These are phyloP conservation scores for Habroteleia sp. DNA, from an alignment of 2,888 invertebrate genomes.

Conservation along the genomic window DNA sequence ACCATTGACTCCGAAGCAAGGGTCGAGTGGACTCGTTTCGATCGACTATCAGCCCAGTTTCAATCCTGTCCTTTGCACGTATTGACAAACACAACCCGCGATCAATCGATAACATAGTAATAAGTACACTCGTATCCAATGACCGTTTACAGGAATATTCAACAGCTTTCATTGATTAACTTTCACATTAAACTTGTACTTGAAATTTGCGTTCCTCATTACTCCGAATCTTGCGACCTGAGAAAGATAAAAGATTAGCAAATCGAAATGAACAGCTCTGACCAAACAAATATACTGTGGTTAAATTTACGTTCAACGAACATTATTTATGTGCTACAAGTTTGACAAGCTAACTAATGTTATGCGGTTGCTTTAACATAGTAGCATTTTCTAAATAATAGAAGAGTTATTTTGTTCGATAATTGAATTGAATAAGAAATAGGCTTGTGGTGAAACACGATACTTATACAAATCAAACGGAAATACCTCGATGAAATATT, in stretches of 20 bases:
- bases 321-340: constrained; percentile 40
- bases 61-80: constrained; percentile 64
- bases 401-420: constrained; percentile 23
- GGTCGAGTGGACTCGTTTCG: constrained; percentile 62
- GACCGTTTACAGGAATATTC: constrained; percentile 56
- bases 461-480: too few relatives aligned
- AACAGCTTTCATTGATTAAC: constrained; percentile 51
- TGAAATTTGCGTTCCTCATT: constrained; percentile 33
- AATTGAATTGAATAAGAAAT: too few relatives aligned
- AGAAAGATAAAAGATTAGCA: constrained; percentile 44
- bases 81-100: constrained; percentile 57
- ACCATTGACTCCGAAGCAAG: constrained; percentile 60
- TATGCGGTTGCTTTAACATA: constrained; percentile 16
- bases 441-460: too few relatives aligned
- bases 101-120: constrained; percentile 62
- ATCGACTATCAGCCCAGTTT: constrained; percentile 63
- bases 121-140: constrained; percentile 53
- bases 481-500: too few relatives aligned
- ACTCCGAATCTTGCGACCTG: constrained; percentile 12
- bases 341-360: constrained; percentile 47
- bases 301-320: constrained; percentile 38
- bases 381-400: constrained; percentile 30
- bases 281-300: constrained; percentile 39
- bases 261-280: constrained; percentile 38
- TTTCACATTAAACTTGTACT: constrained; percentile 50